Evolutionary conservation across 2,797 vertebrate genomes (phyloP), one percentile per base, ranked within the genome.

Genomic region (Lemur catta): DNA sequence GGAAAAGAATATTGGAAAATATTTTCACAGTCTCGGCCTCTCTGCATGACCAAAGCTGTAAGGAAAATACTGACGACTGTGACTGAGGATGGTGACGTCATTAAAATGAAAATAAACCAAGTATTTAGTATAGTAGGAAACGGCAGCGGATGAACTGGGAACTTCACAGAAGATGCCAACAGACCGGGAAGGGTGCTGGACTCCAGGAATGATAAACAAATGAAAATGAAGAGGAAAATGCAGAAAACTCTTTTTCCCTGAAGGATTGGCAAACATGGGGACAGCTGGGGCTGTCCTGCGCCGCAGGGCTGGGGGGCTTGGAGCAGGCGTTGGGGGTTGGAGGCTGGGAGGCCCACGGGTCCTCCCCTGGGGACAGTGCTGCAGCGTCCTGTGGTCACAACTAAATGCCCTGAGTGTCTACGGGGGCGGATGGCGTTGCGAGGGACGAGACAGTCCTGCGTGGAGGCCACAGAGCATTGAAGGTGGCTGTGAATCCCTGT

Each of bases 391-490:
- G 78, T 24, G 33, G 12, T 9, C 17, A 38, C 92, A 80, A 24
- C 7, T 18, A 26, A 22, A 13, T 17, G 71, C 61, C 72, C 28
- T 2, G 5, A 11, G 41, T 15, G 4, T 3, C 67, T 38, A 2
- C 22, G 33, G 6, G 76, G 20, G 7, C 0, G 1, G 18, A 2
- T 24, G 55, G 81, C 3, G 1, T 20, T 9, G 28, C 18, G 10
- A 33, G 30, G 20, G 30, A 28, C 18, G 55, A 30, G 63, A n/a
- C 2, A 4, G 2, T n/a, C 35, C 74, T 48, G 0, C 7, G 10
- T 61, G 46, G 85, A 33, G 30, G 57, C 3, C 9, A 18, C n/a
- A 24, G 52, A 24, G 12, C 30, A 3, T 38, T 4, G 6, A 30
- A 14, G 48, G 48, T 13, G 28, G 11, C 10, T 0, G 0, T 41